Percentiles rank a stretch among this genome's conserved stretches.
Conservation (phyloP, 2,888 invertebrate genomes). For the Ophion ellenae region DNA sequence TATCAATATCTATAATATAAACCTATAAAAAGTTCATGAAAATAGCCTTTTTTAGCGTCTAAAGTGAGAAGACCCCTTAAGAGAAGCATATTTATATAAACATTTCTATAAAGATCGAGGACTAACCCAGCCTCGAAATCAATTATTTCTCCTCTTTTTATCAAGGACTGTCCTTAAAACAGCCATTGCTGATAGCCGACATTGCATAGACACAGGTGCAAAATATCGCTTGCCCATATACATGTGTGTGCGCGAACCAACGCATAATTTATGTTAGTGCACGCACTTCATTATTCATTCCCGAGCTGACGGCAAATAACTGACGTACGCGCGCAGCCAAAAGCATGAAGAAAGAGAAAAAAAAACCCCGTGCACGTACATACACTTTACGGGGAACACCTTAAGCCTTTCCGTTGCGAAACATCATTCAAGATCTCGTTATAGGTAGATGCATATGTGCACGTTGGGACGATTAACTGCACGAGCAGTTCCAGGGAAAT, state of each 20-base stretch:
- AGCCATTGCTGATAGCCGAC: background rate
- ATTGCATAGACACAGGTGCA: background rate
- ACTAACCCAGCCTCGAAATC: no score
- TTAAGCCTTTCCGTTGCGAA: conserved; percentile 56
- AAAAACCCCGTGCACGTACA: conserved; percentile 12
- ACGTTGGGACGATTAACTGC: conserved; percentile 61
- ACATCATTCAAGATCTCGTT: conserved; percentile 63
- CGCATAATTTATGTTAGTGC: conserved; percentile 56
- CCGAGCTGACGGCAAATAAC: conserved; percentile 54
- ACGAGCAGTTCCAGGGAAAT: conserved; percentile 65
- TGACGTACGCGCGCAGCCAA: conserved; percentile 52
- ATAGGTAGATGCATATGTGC: conserved; percentile 42
- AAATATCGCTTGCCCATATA: background rate
- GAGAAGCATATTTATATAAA: no score
- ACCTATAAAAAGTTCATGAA: no score
- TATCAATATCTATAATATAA: no score
- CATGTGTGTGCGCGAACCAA: background rate
- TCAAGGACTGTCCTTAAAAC: background rate
- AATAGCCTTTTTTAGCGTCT: no score
- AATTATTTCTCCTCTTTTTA: no score
- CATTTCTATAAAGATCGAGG: no score
- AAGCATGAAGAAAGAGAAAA: conserved; percentile 45
- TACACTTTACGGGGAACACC: conserved; percentile 40
- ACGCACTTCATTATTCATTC: conserved; percentile 66
- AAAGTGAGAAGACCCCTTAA: no score